Evolutionary conservation across 2,797 vertebrate species (phyloP).

Genomic region (Pseudochaenichthys georgianus): DNA sequence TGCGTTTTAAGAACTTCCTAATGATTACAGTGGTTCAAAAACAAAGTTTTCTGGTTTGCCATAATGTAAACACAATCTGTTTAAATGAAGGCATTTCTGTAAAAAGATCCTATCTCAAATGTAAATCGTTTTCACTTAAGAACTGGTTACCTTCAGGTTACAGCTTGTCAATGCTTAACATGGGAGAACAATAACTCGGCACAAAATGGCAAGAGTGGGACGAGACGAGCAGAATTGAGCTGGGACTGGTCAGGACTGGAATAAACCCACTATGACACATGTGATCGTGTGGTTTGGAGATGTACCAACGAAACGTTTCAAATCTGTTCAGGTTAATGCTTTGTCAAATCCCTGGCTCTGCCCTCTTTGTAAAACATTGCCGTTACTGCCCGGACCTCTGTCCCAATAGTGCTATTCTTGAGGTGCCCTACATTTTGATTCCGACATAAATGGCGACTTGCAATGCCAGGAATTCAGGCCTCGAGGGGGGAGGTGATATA

Average conservation of each 20-base stretch:
- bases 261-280: not conserved
- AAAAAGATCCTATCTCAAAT: too few relatives aligned
- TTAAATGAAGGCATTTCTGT: not conserved
- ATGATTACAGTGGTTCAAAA: not conserved
- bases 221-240: not conserved
- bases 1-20: not conserved
- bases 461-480: conserved; percentile 79
- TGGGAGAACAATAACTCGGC: not conserved
- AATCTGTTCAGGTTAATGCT: not conserved
- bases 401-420: conserved; percentile 54
- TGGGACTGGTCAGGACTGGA: not conserved
- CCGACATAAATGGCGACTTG: conserved; percentile 61
- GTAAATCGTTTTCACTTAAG: not conserved
- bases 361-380: conserved; percentile 9
- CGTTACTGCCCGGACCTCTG: conserved; percentile 13
- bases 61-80: not conserved
- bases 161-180: not conserved
- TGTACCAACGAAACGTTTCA: not conserved
- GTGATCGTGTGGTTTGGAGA: not conserved
- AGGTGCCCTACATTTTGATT: conserved; percentile 77
- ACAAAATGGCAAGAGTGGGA: not conserved
- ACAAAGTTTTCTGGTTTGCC: conserved; percentile 2
- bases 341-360: conserved; percentile 11
- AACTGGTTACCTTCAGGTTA: not conserved
- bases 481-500: conserved; percentile 73